phyloP scores from a whole-genome alignment of 2,888 invertebrate species.

The Allophyes oxyacanthae region DNA sequence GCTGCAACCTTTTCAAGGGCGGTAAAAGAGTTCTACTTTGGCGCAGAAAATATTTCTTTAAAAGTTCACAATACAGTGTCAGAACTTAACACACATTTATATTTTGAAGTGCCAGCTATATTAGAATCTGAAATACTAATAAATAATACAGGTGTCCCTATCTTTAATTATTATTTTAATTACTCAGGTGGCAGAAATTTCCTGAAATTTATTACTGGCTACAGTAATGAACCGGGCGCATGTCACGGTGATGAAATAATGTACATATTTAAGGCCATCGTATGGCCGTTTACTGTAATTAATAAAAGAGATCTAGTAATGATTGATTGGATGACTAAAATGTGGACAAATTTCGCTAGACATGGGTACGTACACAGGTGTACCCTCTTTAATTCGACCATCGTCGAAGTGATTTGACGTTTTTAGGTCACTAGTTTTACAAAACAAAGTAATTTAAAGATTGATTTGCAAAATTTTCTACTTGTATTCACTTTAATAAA shows the following conservation, averaged over 20 bases:
- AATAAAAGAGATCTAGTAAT: conserved; percentile 61
- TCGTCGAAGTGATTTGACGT: too few relatives aligned
- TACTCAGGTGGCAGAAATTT: conserved; percentile 71
- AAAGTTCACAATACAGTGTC: conserved; percentile 68
- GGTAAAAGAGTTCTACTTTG: conserved; percentile 79
- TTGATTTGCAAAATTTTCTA: too few relatives aligned
- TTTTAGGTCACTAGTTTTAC: too few relatives aligned
- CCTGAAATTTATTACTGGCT: conserved; percentile 61
- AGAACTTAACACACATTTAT: conserved; percentile 66
- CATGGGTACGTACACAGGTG: conserved; percentile 70
- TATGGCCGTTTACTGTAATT: conserved; percentile 61
- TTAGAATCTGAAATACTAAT: conserved; percentile 66
- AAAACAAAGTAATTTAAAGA: too few relatives aligned
- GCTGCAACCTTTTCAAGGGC: conserved; percentile 55
- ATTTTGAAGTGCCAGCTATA: conserved; percentile 69
- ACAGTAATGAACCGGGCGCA: conserved; percentile 62
- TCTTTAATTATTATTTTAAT: conserved; percentile 73
- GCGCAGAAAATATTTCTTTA: conserved; percentile 74
- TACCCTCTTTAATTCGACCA: too few relatives aligned
- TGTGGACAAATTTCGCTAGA: conserved; percentile 79
- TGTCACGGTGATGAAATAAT: conserved; percentile 73
- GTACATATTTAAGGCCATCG: conserved; percentile 66
- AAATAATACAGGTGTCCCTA: conserved; percentile 52
- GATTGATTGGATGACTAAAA: conserved; percentile 67
- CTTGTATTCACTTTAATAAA: too few relatives aligned